Base-by-base conservation (phyloP, 1,140 invertebrate species). In the Cotesia chilonis region DNA sequence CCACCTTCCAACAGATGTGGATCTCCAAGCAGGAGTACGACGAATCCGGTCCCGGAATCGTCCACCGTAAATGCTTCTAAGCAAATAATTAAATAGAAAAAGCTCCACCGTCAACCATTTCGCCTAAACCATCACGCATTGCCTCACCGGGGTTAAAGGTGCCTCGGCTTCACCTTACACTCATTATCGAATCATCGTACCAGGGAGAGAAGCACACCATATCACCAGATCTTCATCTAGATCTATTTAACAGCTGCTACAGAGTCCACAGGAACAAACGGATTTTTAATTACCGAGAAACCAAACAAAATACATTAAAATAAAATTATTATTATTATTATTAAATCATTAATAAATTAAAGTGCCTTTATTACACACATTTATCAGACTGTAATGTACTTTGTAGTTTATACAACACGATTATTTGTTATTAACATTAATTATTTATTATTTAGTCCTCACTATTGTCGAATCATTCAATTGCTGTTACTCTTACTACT, bases 1-100 rank as follows among this genome's bases (percentile, higher is more conserved):
- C 92, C 82, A 94, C 93, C 82, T 94, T 94, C 91, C 92, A 94
- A 82, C 92, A 92, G 89, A 95, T 94, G 93, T 96, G 95, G 95
- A 96, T 92, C 88, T 92, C 91, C 85, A 96, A 96, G 88, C 93
- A 95, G 88, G 95, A 96, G 84, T 96, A 96, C 89, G 94, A 96
- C 88, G 95, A 96, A 87, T 95, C 93, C 84, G 95, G 95, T 81
- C 94, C 95, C 81, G 93, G 69, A 6, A 74, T 74, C 60, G 72
- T 74, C 38, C 72, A 74, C 72, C 72, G 72, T 63, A 74, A 74
- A 52, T 74, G 72, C 68, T 74, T 74, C 72, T 74, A 74, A 74
- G 54, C 35, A 17, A 36, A 38, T 5, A 36, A 41, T 20, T 28
- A 28, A 47, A 66, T 12, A 9, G n/a, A 20, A 38, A 5, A 36